Evolutionary conservation across 1,140 invertebrate species (phyloP), one percentile per base, ranked within the genome.

Genomic region (Drosophila ambigua): DNA sequence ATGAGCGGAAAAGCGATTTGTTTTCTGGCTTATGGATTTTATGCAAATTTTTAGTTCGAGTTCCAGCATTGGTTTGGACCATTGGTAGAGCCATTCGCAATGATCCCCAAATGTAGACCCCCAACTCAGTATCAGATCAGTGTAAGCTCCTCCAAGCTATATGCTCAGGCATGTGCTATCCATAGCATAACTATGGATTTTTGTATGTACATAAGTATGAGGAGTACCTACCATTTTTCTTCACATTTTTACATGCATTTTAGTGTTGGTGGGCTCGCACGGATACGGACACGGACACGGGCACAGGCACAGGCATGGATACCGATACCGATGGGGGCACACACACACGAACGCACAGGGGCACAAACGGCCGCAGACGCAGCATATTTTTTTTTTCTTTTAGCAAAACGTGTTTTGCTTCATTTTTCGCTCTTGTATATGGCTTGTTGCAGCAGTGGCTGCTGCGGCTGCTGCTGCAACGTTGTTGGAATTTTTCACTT

Each of bases 401-500:
- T 31, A 89, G 68, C 79, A 87, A 87, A 87, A 87, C 83, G 75
- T 87, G 83, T 87, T 87, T 87, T 87, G 84, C 83, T 75, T 87
- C 82, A 87, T 88, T 87, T 88, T 83, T 77, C 62, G 78, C 69
- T 82, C 75, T 87, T 87, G 76, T 85, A 76, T 84, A 62, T 73
- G 60, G 52, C 65, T 85, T 71, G 64, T 66, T 66, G 74, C 62
- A 59, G 72, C 64, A 68, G 39, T 16, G 51, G 60, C 39, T 51
- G 59, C 24, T 44, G 59, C 49, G 28, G 35, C 26, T 59, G 60
- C 60, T 59, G 64, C 69, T 74, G 68, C 78, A 87, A 77, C 83
- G 79, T 79, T 87, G 83, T 69, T 87, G 82, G 82, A 87, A 88
- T 87, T 87, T 84, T 87, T 88, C 75, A 88, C 83, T 85, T 87